Evolutionary conservation across 2,797 vertebrate genomes (phyloP).

Genomic region (Okamejei kenojei): DNA sequence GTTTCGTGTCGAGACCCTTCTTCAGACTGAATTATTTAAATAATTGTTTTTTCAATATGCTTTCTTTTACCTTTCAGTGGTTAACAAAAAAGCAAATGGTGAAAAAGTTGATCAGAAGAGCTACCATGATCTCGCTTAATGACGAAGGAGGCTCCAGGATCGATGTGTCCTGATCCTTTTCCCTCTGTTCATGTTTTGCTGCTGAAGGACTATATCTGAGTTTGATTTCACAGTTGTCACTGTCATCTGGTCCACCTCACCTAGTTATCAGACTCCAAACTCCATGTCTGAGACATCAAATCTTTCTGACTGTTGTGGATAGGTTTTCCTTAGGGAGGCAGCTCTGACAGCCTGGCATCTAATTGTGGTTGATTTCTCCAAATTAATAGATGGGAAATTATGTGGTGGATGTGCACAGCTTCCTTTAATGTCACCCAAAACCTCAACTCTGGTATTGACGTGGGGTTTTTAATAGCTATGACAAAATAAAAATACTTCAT

Average conservation of each 20-base stretch:
- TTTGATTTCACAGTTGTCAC: background rate
- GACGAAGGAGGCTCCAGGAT: too few species aligned
- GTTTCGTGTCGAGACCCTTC: too few species aligned
- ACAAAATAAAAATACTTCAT: background rate
- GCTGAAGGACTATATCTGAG: background rate
- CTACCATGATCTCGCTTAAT: too few species aligned
- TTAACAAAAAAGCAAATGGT: too few species aligned
- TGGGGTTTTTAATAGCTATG: background rate
- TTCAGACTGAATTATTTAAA: too few species aligned
- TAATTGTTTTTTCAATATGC: background rate
- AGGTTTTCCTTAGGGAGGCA: background rate
- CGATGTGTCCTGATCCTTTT: too few species aligned
- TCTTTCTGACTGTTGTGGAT: background rate
- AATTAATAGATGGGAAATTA: background rate
- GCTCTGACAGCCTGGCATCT: background rate
- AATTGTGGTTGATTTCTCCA: background rate
- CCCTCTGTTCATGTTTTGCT: background rate
- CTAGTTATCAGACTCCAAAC: background rate
- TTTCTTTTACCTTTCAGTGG: background rate
- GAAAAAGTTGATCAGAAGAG: too few species aligned
- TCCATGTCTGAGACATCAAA: background rate
- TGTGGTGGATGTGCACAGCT: background rate
- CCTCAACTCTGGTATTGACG: background rate
- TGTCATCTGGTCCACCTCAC: background rate
- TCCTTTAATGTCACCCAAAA: background rate